Evolutionary conservation across 1,140 invertebrate genomes (phyloP), one percentile per base, ranked within the genome.

Genomic region (Hylaeus anthracinus): DNA sequence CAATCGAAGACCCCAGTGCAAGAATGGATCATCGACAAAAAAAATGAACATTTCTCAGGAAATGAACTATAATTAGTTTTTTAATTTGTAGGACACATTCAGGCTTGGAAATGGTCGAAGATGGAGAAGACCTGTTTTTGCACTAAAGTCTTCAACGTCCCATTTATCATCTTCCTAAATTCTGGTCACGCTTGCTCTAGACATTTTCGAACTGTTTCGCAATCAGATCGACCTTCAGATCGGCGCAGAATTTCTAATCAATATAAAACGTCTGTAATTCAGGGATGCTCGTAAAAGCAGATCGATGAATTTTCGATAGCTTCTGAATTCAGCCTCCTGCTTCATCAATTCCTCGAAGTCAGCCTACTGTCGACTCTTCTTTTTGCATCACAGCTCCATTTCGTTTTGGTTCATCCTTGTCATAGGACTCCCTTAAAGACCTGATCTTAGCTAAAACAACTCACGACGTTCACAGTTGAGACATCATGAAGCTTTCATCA

Each of bases 391-490:
- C 10, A 48, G 12, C 48, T 56, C 41, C 51, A 10, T 10, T 51
- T 51, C 51, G 51, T 51, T 5, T 5, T 45, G 2, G 6, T 51
- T 51, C 51, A 45, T 9, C 2, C 6, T 10, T 9, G 51, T 2
- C 6, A 79, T 79, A 72, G 51, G 69, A 64, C 12, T 45, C 51
- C 12, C 55, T 64, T 26, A 37, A 69, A 69, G 64, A 43, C 76
- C 76, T 79, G 55, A 53, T 3, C 4, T 12, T 64, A 77, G 53
- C n/a, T 79, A 41, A 77, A 14, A 64, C 48, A 39, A 5, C 15
- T 43, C 41, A 61, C 39, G 51, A 77, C 14, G 41, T 43, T 39
- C 15, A 26, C 14, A 39, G 69, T 3, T 5, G 3, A 43, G 10
- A 56, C 37, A 55, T 12, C 45, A 39, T 6, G n/a, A 26, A 72